phyloP scores from a whole-genome alignment of 2,797 vertebrate genomes.

The Xyrichtys novacula region DNA sequence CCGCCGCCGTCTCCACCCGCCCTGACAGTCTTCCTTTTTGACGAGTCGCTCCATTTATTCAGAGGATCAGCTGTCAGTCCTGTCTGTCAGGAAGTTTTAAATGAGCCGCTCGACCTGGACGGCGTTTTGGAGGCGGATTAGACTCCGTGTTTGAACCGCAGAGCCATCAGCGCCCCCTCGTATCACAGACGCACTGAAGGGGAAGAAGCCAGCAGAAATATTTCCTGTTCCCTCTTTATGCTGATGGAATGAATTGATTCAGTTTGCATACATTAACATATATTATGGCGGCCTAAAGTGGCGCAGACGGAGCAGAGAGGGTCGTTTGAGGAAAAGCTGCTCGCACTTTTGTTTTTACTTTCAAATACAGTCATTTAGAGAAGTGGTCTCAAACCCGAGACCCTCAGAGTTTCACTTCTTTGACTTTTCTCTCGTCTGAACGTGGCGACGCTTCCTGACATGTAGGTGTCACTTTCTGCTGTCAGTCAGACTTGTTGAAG shows the following conservation, averaged over 20 bases:
- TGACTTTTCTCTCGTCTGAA: neutral
- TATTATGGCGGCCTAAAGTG: slow-evolving; percentile 26
- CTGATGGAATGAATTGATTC: slow-evolving; percentile 54
- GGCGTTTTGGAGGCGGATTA: slow-evolving; percentile 60
- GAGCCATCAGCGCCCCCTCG: slow-evolving; percentile 42
- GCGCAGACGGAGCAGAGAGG: slow-evolving; percentile 2
- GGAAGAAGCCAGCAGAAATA: slow-evolving; percentile 45
- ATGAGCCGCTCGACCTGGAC: slow-evolving; percentile 71
- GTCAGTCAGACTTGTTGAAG: slow-evolving; percentile 27
- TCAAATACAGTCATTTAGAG: slow-evolving; percentile 23
- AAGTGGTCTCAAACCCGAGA: neutral
- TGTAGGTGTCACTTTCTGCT: neutral
- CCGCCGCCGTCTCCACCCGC: slow-evolving; percentile 31
- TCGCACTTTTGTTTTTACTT: slow-evolving; percentile 24
- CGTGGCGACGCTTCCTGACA: neutral
- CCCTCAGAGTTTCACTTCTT: slow-evolving; percentile 9
- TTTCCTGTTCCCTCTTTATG: slow-evolving; percentile 18
- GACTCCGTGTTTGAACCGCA: slow-evolving; percentile 55
- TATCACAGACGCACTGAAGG: slow-evolving; percentile 47
- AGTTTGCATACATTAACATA: slow-evolving; percentile 68
- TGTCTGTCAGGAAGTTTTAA: slow-evolving; percentile 71
- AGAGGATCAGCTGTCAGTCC: slow-evolving; percentile 73
- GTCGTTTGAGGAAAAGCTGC: slow-evolving; percentile 38
- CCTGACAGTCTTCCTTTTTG: slow-evolving; percentile 41
- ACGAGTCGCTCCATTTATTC: slow-evolving; percentile 74